A percentile compares a stretch with the other conserved stretches of the same genome.
phyloP scores from a whole-genome alignment of 2,797 vertebrate genomes.

The Danio albolineatus region DNA sequence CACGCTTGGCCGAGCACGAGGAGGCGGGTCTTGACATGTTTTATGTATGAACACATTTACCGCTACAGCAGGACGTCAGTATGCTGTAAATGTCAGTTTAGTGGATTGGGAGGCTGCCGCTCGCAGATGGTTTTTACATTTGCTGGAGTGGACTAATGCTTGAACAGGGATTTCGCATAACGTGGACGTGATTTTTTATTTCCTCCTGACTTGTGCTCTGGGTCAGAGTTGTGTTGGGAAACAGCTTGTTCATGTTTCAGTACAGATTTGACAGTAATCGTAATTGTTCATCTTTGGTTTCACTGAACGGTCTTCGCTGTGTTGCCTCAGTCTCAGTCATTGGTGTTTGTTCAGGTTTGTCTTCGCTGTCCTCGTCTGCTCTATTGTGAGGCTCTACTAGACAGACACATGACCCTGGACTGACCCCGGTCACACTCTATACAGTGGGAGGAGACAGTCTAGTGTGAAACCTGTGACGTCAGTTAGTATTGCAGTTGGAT shows the following conservation, averaged over 20 bases:
- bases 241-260: not conserved
- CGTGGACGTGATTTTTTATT: not conserved
- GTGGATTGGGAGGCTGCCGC: constrained; percentile 22
- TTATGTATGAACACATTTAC: constrained; percentile 72
- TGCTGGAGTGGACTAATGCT: constrained; percentile 19
- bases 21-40: constrained; percentile 59
- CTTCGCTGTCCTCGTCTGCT: not conserved
- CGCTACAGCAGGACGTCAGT: constrained; percentile 50
- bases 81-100: constrained; percentile 52
- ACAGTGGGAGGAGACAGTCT: constrained; percentile 15
- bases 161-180: not conserved
- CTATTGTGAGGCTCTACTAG: constrained; percentile 39
- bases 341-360: not conserved
- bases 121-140: constrained; percentile 53
- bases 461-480: not conserved
- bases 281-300: not conserved
- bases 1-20: constrained; percentile 29
- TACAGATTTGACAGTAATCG: not conserved
- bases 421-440: constrained; percentile 45
- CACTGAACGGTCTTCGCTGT: not conserved
- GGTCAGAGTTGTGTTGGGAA: not conserved
- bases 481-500: constrained; percentile 5
- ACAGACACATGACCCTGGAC: constrained; percentile 50
- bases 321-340: not conserved
- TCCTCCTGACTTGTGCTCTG: not conserved